A percentile compares a stretch with the other conserved stretches of the same genome.
These are phyloP conservation scores for Glyptemys insculpta DNA, from an alignment of 2,797 vertebrate genomes.

Conservation along the genomic window DNA sequence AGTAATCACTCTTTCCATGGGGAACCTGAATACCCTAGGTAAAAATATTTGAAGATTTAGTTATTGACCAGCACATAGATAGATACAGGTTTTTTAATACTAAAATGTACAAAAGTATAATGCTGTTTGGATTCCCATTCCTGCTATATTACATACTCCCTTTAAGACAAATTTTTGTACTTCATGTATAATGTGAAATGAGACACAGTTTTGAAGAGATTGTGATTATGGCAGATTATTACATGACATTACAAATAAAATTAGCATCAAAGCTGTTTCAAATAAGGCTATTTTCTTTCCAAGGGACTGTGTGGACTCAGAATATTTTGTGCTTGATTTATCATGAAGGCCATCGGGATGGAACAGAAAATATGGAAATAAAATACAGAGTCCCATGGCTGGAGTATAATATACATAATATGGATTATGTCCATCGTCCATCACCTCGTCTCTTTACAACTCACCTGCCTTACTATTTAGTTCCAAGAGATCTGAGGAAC, in stretches of 20 bases:
- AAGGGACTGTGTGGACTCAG: constrained; percentile 52
- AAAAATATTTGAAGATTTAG: neutral
- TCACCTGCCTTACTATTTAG: constrained; percentile 52
- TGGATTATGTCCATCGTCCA: constrained; percentile 2
- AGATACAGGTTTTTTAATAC: neutral
- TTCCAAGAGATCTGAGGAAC: constrained; percentile 32
- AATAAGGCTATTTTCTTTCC: neutral
- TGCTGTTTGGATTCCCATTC: neutral
- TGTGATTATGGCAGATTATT: neutral
- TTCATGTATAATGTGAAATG: neutral
- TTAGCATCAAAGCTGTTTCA: neutral
- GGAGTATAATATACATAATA: neutral
- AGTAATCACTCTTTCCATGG: neutral
- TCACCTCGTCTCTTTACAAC: constrained; percentile 42
- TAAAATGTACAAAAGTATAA: neutral
- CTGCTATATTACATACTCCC: neutral
- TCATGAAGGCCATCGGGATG: constrained; percentile 38
- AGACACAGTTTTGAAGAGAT: neutral
- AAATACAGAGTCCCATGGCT: constrained; percentile 30
- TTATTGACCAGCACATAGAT: neutral
- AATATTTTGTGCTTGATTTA: constrained; percentile 53
- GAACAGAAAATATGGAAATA: constrained; percentile 1
- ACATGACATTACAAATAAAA: neutral
- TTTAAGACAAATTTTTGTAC: neutral
- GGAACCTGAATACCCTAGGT: too few relatives aligned